Percentiles rank a stretch among this genome's conserved stretches.
Conservation (phyloP, 92 coral and sea anemone genomes). For the Diadumene lineata region DNA sequence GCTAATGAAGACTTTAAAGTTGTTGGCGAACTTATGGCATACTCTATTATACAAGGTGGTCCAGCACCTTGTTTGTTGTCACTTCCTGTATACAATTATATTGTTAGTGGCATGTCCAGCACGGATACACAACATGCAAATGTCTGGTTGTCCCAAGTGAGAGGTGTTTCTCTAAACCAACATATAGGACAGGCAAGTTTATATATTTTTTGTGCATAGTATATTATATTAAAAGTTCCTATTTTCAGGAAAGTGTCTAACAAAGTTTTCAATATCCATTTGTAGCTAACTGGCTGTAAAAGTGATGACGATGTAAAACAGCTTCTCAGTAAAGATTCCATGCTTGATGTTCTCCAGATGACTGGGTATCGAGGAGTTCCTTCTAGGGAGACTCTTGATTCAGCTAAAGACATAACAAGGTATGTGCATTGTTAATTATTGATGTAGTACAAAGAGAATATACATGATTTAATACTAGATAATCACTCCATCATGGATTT, state of each 20-base stretch:
- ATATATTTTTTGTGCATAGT: not conserved
- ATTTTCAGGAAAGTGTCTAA: not conserved
- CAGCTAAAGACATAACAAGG: conserved; percentile 41
- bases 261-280: not conserved
- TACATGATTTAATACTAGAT: conserved; percentile 5
- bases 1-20: conserved; percentile 47
- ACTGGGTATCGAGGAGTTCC: conserved; percentile 65
- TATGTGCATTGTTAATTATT: not conserved
- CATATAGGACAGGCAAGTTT: conserved; percentile 18
- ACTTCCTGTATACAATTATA: conserved; percentile 23
- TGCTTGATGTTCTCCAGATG: conserved; percentile 46
- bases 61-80: conserved; percentile 58
- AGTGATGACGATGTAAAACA: conserved; percentile 51
- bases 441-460: conserved; percentile 14
- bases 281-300: conserved; percentile 44
- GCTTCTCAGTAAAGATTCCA: conserved; percentile 36
- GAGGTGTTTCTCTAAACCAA: conserved; percentile 25
- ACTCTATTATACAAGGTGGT: conserved; percentile 37
- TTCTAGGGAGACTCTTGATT: conserved; percentile 50
- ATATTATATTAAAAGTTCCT: not conserved
- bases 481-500: not conserved
- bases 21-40: conserved; percentile 52
- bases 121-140: conserved; percentile 12
- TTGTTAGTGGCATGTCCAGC: conserved; percentile 40
- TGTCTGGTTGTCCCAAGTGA: conserved; percentile 34